Conservation (phyloP, 2,797 vertebrate genomes). For the Sciurus vulgaris region DNA sequence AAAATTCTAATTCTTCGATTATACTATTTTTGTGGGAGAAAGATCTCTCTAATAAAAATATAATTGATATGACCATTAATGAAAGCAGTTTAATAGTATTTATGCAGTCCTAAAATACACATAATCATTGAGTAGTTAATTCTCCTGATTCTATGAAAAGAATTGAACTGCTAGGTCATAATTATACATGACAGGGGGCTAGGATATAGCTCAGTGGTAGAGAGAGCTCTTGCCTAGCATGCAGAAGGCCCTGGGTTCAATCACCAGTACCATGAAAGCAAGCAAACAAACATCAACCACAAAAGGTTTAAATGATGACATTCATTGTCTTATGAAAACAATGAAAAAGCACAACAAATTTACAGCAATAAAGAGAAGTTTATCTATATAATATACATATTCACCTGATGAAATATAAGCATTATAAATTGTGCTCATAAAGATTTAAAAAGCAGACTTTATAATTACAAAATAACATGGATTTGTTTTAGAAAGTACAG, state of each 20-base stretch:
- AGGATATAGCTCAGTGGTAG: neutral
- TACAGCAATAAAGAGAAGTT: neutral
- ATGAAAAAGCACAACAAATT: neutral
- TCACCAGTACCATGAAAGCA: neutral
- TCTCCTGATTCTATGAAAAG: neutral
- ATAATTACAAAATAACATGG: neutral
- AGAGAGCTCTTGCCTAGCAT: neutral
- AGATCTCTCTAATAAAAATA: neutral
- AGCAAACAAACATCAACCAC: neutral
- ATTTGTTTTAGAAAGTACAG: slow-evolving; percentile 13
- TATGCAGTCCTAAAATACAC: neutral
- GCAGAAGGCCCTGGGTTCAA: neutral
- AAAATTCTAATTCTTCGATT: neutral
- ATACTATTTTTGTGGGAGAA: neutral
- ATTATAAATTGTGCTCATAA: neutral
- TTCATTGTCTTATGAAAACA: neutral
- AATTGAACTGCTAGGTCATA: neutral
- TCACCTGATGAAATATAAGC: neutral
- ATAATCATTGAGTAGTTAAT: neutral
- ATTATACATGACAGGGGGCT: neutral
- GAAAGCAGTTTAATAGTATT: neutral
- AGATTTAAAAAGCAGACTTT: neutral
- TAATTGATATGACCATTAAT: neutral
- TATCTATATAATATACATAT: neutral
- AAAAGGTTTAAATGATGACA: neutral